Evolutionary conservation across 2,113 vertebrate species (phyloP).

Genomic region (Tyrannus savana): DNA sequence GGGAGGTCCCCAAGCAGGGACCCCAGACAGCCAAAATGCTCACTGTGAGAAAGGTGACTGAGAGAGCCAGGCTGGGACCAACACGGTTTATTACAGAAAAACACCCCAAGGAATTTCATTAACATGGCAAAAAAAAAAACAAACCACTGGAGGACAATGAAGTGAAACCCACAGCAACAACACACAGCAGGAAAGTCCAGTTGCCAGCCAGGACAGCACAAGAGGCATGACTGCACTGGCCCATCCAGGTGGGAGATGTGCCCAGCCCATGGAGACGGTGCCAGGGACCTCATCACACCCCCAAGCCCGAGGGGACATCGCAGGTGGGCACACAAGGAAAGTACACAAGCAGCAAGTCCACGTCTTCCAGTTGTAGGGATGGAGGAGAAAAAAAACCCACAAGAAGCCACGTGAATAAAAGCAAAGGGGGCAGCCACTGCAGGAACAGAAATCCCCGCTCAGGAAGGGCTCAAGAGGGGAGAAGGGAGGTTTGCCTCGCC

Average conservation of each 20-base stretch:
- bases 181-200: not conserved
- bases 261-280: not conserved
- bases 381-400: accelerated
- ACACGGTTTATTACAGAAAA: constrained; percentile 48
- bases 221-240: not conserved
- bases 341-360: not conserved
- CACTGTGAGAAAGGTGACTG: not conserved
- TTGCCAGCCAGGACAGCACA: not conserved
- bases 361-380: not conserved
- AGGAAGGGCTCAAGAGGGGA: not conserved
- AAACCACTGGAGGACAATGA: not conserved
- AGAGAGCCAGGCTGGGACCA: not conserved
- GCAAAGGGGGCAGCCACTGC: not conserved
- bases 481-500: not conserved
- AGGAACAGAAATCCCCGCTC: not conserved
- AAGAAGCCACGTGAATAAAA: not conserved
- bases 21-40: not conserved
- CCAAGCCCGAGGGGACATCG: not conserved
- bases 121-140: not conserved
- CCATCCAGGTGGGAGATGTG: not conserved
- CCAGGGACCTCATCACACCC: not conserved
- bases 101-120: not conserved
- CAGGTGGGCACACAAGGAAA: not conserved
- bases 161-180: constrained; percentile 21
- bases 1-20: not conserved